Evolutionary conservation across 2,888 invertebrate species (phyloP).

Genomic region (Cheilosia pagana): DNA sequence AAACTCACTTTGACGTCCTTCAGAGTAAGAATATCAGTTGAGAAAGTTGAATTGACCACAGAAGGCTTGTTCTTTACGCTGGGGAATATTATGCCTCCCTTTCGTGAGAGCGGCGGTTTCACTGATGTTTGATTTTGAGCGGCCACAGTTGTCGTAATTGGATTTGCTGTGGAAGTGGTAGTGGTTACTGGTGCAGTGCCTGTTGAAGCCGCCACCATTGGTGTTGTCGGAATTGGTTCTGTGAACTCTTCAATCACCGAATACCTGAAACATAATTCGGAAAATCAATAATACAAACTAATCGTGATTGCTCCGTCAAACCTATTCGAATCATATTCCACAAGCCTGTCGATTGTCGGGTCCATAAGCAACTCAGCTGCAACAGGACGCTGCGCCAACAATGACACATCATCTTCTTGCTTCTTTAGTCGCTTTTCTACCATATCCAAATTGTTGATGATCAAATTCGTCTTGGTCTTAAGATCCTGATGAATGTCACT

Average conservation of each 20-base stretch:
- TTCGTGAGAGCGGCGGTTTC: constrained; percentile 85
- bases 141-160: constrained; percentile 56
- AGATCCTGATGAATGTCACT: constrained; percentile 93
- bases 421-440: constrained; percentile 93
- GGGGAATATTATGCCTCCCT: constrained; percentile 94
- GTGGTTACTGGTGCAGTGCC: constrained; percentile 76
- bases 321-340: constrained; percentile 90
- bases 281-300: constrained; percentile 19
- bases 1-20: constrained; percentile 92
- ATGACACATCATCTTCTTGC: constrained; percentile 92
- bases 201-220: constrained; percentile 71
- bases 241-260: constrained; percentile 82
- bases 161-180: constrained; percentile 77
- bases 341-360: constrained; percentile 91
- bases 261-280: constrained; percentile 78
- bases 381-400: constrained; percentile 89
- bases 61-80: constrained; percentile 96
- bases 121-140: constrained; percentile 78
- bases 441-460: constrained; percentile 93
- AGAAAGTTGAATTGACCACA: constrained; percentile 92
- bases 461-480: constrained; percentile 92
- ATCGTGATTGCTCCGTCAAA: constrained; percentile 80
- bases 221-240: constrained; percentile 79
- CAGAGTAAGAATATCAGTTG: constrained; percentile 89
- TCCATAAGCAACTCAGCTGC: constrained; percentile 90